These are phyloP conservation scores for Neopipo cinnamomea DNA, from an alignment of 2,113 vertebrate genomes.

Conservation along the genomic window DNA sequence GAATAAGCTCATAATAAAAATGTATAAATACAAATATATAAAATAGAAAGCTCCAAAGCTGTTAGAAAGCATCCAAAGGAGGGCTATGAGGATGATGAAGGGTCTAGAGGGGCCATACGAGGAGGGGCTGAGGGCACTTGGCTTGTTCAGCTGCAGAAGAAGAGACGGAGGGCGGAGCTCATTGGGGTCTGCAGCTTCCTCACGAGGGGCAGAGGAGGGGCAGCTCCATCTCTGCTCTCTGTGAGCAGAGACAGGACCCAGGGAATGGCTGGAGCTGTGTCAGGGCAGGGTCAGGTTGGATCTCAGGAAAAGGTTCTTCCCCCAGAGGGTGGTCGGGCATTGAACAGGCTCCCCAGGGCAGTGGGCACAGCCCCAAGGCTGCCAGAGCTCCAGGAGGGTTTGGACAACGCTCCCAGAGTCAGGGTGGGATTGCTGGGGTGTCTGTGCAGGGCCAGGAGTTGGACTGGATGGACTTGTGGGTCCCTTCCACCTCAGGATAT, in stretches of 20 bases:
- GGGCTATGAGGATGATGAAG: rapidly evolving
- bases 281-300: rapidly evolving
- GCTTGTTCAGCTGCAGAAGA: neutral
- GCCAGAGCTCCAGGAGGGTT: neutral
- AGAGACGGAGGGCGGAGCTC: neutral
- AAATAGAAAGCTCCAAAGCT: neutral
- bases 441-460: neutral
- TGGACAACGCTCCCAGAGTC: neutral
- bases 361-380: neutral
- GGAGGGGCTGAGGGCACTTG: neutral
- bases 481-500: neutral
- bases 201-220: neutral
- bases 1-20: neutral
- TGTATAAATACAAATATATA: neutral
- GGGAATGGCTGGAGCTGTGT: rapidly evolving
- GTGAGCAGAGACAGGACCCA: neutral
- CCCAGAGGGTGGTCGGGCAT: neutral
- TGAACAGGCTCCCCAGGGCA: neutral
- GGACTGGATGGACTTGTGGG: rapidly evolving
- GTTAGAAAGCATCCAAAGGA: neutral
- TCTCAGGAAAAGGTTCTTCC: neutral
- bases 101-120: rapidly evolving
- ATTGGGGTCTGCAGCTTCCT: neutral
- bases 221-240: neutral
- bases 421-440: neutral